Percentiles rank a stretch among this genome's conserved stretches.
Evolutionary conservation across 2,797 vertebrate genomes (phyloP).

Genomic region (Cryptoblepharus egeriae): DNA sequence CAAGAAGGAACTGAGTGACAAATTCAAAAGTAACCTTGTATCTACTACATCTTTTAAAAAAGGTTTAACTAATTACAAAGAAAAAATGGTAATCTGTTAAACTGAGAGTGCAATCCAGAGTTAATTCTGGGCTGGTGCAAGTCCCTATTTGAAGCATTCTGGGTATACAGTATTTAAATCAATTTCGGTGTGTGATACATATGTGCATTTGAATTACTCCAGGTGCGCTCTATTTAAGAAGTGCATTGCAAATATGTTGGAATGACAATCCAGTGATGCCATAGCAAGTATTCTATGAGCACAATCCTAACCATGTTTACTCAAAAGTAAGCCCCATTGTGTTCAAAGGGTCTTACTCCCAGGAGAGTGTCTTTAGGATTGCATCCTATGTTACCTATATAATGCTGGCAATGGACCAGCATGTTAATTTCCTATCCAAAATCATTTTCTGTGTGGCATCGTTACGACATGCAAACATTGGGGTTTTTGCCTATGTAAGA

Average conservation of each 20-base stretch:
- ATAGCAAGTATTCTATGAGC: neutral
- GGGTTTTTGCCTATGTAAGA: neutral
- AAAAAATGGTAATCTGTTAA: neutral
- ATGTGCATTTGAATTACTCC: too few relatives aligned
- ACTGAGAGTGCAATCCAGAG: too few relatives aligned
- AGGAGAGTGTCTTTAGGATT: too few relatives aligned
- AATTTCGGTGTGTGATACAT: neutral
- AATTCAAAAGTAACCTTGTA: neutral
- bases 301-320: too few relatives aligned
- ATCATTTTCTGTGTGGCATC: slow-evolving; percentile 5
- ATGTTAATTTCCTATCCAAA: neutral
- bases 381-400: neutral
- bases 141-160: neutral
- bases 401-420: neutral
- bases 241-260: neutral
- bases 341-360: too few relatives aligned
- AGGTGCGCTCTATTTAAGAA: too few relatives aligned
- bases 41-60: neutral
- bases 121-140: too few relatives aligned
- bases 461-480: slow-evolving; percentile 15
- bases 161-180: neutral
- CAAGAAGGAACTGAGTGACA: slow-evolving; percentile 23
- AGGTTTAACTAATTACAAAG: neutral
- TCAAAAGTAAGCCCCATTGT: too few relatives aligned
- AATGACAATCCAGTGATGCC: neutral